Percentiles rank a stretch among this genome's conserved stretches.
phyloP scores from a whole-genome alignment of 1,140 invertebrate species.

The Homalodisca vitripennis region DNA sequence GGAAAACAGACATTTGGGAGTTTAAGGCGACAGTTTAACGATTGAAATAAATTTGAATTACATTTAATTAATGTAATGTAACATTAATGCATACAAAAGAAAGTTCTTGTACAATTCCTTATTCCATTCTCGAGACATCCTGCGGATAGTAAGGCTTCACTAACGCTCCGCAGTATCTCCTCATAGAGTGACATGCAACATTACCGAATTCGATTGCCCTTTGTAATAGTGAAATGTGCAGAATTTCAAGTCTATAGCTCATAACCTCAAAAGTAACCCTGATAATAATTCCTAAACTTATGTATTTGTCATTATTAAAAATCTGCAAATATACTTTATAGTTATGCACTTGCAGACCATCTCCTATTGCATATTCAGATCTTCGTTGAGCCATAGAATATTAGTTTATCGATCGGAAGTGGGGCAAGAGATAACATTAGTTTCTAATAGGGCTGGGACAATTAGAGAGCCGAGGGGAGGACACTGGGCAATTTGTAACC shows the following conservation, averaged over 20 bases:
- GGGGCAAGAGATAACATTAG: constrained; percentile 16
- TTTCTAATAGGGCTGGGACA: constrained; percentile 20
- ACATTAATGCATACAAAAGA: too few species aligned
- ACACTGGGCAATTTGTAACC: constrained; percentile 17
- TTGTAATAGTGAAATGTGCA: not conserved
- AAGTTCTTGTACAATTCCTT: too few species aligned
- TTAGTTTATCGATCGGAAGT: constrained; percentile 12
- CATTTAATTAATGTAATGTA: too few species aligned
- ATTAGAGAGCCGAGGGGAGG: not conserved
- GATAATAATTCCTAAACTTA: not conserved
- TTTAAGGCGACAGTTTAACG: too few species aligned
- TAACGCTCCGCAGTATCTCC: too few species aligned
- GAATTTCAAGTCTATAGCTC: not conserved
- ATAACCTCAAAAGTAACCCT: not conserved
- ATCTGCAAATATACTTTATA: not conserved
- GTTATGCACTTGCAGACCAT: not conserved
- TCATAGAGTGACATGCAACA: too few species aligned
- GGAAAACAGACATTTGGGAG: too few species aligned
- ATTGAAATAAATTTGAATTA: too few species aligned
- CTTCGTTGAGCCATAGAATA: not conserved
- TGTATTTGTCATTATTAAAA: not conserved
- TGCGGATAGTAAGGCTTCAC: too few species aligned
- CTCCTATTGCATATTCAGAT: not conserved
- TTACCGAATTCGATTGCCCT: too few species aligned
- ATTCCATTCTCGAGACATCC: too few species aligned